These are phyloP conservation scores for Gallinago stenura DNA, from an alignment of 2,797 vertebrate species.

Conservation along the genomic window DNA sequence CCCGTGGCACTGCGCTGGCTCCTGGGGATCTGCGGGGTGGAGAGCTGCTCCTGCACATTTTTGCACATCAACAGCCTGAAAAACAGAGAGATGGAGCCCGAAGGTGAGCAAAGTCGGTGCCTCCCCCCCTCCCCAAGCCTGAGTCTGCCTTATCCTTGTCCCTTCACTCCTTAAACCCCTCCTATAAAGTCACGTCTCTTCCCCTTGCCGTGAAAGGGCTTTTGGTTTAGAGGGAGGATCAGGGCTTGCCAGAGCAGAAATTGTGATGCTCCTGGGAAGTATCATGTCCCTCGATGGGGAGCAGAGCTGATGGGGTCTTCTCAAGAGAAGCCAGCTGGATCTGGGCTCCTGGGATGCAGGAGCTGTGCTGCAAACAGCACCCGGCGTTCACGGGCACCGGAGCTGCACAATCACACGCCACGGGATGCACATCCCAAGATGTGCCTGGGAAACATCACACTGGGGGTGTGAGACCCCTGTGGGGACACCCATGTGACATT, in stretches of 20 bases:
- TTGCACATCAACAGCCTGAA: conserved; percentile 93
- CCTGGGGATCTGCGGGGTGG: conserved; percentile 86
- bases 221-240: not conserved
- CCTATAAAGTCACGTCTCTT: rapidly evolving
- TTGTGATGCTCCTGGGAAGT: rapidly evolving
- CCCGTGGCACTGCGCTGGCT: conserved; percentile 75
- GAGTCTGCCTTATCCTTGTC: not conserved
- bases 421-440: rapidly evolving
- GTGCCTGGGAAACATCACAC: rapidly evolving
- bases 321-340: rapidly evolving
- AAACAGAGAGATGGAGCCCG: not conserved
- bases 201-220: not conserved
- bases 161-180: not conserved
- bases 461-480: rapidly evolving
- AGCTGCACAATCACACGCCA: rapidly evolving
- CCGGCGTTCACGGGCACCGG: rapidly evolving
- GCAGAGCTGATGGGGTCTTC: not conserved
- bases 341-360: not conserved
- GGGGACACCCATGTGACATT: rapidly evolving
- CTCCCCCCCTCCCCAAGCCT: not conserved
- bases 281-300: not conserved
- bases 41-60: conserved; percentile 86
- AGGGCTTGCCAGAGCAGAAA: not conserved
- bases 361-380: not conserved
- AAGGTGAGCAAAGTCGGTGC: not conserved